Percentiles rank a stretch among this genome's conserved stretches.
phyloP scores from a whole-genome alignment of 2,888 invertebrate species.

The Cheilosia variabilis region DNA sequence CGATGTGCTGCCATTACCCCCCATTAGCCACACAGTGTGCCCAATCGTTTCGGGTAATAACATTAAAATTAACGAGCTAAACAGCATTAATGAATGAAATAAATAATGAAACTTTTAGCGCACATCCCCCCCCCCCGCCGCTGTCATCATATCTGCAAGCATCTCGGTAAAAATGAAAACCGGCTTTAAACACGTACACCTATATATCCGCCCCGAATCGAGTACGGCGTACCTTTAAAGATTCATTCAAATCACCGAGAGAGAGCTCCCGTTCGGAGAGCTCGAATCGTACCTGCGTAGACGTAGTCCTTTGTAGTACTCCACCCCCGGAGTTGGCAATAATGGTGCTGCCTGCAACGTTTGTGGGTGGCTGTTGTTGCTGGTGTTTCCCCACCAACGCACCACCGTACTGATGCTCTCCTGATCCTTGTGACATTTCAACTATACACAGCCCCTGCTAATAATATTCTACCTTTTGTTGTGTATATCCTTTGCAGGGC shows the following conservation, averaged over 20 bases:
- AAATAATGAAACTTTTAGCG: constrained; percentile 68
- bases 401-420: constrained; percentile 49
- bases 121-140: neutral
- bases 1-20: constrained; percentile 43
- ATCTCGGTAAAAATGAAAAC: constrained; percentile 19
- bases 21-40: constrained; percentile 36
- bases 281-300: constrained; percentile 66
- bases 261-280: constrained; percentile 1
- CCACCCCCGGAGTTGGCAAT: constrained; percentile 66
- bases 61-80: constrained; percentile 73
- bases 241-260: constrained; percentile 36
- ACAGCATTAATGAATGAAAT: constrained; percentile 72
- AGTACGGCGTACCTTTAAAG: neutral
- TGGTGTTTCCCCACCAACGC: constrained; percentile 59
- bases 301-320: constrained; percentile 73
- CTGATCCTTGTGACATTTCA: constrained; percentile 70
- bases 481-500: constrained; percentile 22
- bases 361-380: constrained; percentile 57
- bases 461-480: constrained; percentile 43
- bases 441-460: constrained; percentile 47
- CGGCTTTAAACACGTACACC: constrained; percentile 35
- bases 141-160: constrained; percentile 8
- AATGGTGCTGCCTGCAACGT: constrained; percentile 47
- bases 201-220: constrained; percentile 4
- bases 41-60: constrained; percentile 56